A percentile compares a stretch with the other conserved stretches of the same genome.
phyloP scores from a whole-genome alignment of 2,888 invertebrate genomes.

The Brenthis hecate region DNA sequence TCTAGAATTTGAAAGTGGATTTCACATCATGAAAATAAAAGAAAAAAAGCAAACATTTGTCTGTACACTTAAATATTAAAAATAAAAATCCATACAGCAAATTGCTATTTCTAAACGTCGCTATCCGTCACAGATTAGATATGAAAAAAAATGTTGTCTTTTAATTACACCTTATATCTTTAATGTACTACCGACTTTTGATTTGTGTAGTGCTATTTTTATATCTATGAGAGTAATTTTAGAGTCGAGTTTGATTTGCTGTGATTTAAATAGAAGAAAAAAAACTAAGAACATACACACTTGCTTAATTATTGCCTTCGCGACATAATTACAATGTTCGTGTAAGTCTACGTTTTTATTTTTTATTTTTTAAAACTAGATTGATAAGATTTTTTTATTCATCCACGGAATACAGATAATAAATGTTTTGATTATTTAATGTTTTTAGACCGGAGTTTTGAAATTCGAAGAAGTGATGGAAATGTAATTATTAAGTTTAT shows the following conservation, averaged over 20 bases:
- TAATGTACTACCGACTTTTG: slow-evolving; percentile 43
- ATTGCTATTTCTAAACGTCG: slow-evolving; percentile 37
- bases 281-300: slow-evolving; percentile 50
- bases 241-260: slow-evolving; percentile 49
- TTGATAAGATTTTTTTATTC: slow-evolving; percentile 43
- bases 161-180: slow-evolving; percentile 53
- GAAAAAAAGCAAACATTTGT: slow-evolving; percentile 1
- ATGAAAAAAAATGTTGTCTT: slow-evolving; percentile 43
- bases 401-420: slow-evolving; percentile 10
- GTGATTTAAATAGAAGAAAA: slow-evolving; percentile 51
- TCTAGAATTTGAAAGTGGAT: neutral
- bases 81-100: slow-evolving; percentile 34
- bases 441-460: neutral
- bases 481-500: neutral
- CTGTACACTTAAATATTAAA: slow-evolving; percentile 23
- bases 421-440: slow-evolving; percentile 2
- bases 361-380: slow-evolving; percentile 48
- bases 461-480: slow-evolving; percentile 14
- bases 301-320: slow-evolving; percentile 60
- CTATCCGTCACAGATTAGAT: slow-evolving; percentile 41
- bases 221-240: slow-evolving; percentile 42
- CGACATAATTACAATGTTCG: slow-evolving; percentile 63
- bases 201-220: slow-evolving; percentile 38
- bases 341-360: slow-evolving; percentile 49
- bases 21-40: neutral